phyloP scores from a whole-genome alignment of 2,113 vertebrate species.

The Odontesthes bonariensis region DNA sequence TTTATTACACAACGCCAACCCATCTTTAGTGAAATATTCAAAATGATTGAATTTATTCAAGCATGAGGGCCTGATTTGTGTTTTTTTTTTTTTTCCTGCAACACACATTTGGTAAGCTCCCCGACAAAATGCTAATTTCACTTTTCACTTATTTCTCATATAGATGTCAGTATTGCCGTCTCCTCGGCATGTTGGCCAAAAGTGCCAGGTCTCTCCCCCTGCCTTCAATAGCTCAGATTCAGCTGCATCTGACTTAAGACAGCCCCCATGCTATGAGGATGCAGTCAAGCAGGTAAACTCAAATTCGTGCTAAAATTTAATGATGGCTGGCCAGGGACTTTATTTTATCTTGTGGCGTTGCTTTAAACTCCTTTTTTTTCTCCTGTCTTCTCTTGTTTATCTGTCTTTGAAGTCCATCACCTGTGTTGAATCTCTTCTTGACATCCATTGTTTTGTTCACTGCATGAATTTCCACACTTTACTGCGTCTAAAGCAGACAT shows the following conservation, averaged over 20 bases:
- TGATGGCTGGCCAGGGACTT: constrained; percentile 57
- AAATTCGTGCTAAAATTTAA: constrained; percentile 43
- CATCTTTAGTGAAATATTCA: constrained; percentile 2
- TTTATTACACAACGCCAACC: constrained; percentile 55
- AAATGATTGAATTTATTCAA: constrained; percentile 18
- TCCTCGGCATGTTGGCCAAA: constrained; percentile 87
- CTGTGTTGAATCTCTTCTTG: constrained; percentile 25
- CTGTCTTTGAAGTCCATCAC: constrained; percentile 25
- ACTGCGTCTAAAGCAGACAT: constrained; percentile 9
- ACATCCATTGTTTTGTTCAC: constrained; percentile 51
- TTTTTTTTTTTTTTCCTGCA: constrained; percentile 6
- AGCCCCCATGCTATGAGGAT: constrained; percentile 95
- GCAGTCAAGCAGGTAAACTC: constrained; percentile 93
- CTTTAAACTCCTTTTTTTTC: constrained; percentile 36
- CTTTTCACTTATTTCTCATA: constrained; percentile 80
- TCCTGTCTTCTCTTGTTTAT: constrained; percentile 24
- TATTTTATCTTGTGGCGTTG: constrained; percentile 51
- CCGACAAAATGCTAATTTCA: constrained; percentile 62
- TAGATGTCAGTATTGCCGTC: constrained; percentile 88
- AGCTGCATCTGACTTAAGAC: constrained; percentile 88
- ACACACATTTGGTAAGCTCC: constrained; percentile 37
- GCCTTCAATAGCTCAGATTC: constrained; percentile 90
- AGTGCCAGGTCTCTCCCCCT: constrained; percentile 87
- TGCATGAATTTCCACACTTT: constrained; percentile 38
- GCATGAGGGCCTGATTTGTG: constrained; percentile 8